A percentile compares a stretch with the other conserved stretches of the same genome.
phyloP scores from a whole-genome alignment of 2,888 invertebrate species.

The Lypha dubia region DNA sequence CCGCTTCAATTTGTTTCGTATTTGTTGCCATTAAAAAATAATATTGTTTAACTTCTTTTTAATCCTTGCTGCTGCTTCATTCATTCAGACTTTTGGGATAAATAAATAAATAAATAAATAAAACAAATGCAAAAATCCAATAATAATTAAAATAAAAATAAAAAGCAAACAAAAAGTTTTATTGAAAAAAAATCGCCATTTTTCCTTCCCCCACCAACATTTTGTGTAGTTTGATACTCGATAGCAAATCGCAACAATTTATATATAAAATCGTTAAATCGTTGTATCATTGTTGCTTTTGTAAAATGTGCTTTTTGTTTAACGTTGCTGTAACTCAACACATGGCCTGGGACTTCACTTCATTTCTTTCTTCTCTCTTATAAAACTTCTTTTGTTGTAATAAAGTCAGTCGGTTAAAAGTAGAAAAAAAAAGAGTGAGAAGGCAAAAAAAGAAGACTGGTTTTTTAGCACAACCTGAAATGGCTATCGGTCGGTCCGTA shows the following conservation, averaged over 20 bases:
- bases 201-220: background rate
- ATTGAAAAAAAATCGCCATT: background rate
- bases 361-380: conserved; percentile 47
- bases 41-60: background rate
- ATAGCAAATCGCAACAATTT: background rate
- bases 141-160: background rate
- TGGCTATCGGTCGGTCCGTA: conserved; percentile 5
- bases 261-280: conserved; percentile 42
- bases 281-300: conserved; percentile 64
- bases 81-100: background rate
- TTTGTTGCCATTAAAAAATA: background rate
- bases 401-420: conserved; percentile 51
- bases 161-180: background rate
- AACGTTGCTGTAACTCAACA: conserved; percentile 72
- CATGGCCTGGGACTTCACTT: conserved; percentile 11
- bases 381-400: conserved; percentile 68
- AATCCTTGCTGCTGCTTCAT: no score
- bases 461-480: conserved; percentile 33
- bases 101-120: background rate
- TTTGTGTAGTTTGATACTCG: background rate
- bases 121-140: background rate
- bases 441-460: conserved; percentile 41
- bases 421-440: conserved; percentile 35
- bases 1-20: conserved; percentile 67
- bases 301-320: conserved; percentile 53